These are phyloP conservation scores for Ypsolopha sequella DNA, from an alignment of 2,888 invertebrate species.

Conservation along the genomic window DNA sequence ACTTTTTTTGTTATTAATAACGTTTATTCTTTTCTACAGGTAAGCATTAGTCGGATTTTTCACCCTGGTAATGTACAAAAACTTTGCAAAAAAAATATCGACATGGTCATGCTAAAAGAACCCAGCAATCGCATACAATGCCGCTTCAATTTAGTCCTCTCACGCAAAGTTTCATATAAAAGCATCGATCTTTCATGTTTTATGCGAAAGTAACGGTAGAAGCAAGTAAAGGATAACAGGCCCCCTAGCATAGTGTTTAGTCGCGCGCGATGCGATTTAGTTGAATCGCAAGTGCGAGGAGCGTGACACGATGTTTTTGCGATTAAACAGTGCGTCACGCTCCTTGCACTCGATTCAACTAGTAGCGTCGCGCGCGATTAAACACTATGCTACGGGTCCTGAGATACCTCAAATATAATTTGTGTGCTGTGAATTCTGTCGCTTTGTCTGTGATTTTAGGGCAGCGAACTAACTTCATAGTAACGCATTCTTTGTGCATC, in stretches of 20 bases:
- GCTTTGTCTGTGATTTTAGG: constrained; percentile 17
- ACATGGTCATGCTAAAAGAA: too few relatives aligned
- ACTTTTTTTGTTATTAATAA: neutral
- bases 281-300: too few relatives aligned
- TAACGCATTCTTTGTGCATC: constrained; percentile 58
- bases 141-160: neutral
- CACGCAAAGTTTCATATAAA: constrained; percentile 20
- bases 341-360: too few relatives aligned
- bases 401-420: constrained; percentile 38
- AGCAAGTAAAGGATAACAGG: constrained; percentile 33
- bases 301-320: too few relatives aligned
- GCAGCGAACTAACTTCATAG: constrained; percentile 55
- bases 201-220: constrained; percentile 41
- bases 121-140: neutral
- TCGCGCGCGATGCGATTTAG: too few relatives aligned
- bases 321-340: too few relatives aligned
- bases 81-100: too few relatives aligned
- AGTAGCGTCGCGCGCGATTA: too few relatives aligned
- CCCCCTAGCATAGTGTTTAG: too few relatives aligned
- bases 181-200: constrained; percentile 17
- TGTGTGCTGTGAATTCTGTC: constrained; percentile 22
- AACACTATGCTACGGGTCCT: too few relatives aligned
- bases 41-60: neutral
- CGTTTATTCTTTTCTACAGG: neutral
- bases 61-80: neutral